phyloP scores from a whole-genome alignment of 2,888 invertebrate species.

The Calameuta idolon region DNA sequence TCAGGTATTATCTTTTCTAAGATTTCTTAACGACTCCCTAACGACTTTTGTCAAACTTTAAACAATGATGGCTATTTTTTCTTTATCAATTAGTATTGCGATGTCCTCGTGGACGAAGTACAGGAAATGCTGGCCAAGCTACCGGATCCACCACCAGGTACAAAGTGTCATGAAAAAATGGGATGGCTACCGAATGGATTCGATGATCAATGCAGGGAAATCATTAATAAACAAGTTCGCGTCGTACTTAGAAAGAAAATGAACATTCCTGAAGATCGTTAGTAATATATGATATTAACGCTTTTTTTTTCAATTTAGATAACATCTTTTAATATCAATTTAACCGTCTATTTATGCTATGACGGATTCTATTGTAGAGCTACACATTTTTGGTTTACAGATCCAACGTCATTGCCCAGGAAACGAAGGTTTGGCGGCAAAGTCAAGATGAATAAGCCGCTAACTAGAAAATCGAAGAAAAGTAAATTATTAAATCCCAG shows the following conservation, averaged over 20 bases:
- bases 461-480: conserved; percentile 21
- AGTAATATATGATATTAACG: conserved; percentile 24
- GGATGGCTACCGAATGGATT: conserved; percentile 84
- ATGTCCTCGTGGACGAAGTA: conserved; percentile 83
- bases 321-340: conserved; percentile 13
- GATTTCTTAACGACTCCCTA: not conserved
- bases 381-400: conserved; percentile 35
- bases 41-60: not conserved
- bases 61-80: not conserved
- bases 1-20: conserved; percentile 71
- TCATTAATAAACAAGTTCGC: conserved; percentile 76
- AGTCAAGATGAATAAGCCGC: conserved; percentile 15
- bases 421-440: conserved; percentile 38
- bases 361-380: not conserved
- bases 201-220: conserved; percentile 78
- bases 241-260: conserved; percentile 66
- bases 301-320: not conserved
- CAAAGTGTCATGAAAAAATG: conserved; percentile 77
- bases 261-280: conserved; percentile 63
- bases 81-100: conserved; percentile 74
- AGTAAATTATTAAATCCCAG: conserved; percentile 18
- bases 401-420: conserved; percentile 57
- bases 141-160: conserved; percentile 72
- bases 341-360: not conserved
- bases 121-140: conserved; percentile 79